Conservation (phyloP, 2,888 invertebrate species). For the Melitaea athalia region DNA sequence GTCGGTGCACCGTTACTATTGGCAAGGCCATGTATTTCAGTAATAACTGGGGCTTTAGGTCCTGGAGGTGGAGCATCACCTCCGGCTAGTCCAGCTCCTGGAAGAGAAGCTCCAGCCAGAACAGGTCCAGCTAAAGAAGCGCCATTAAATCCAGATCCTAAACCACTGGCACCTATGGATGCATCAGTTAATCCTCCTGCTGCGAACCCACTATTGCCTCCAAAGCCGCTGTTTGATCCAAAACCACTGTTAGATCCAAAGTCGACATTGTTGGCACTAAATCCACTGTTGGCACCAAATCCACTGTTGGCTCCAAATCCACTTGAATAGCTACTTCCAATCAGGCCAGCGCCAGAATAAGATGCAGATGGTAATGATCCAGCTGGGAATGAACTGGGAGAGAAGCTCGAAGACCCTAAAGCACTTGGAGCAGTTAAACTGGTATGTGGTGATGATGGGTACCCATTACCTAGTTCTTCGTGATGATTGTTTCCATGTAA, state of each 20-base stretch:
- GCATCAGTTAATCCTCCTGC: conserved; percentile 38
- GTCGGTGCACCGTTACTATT: conserved; percentile 70
- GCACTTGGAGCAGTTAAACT: conserved; percentile 43
- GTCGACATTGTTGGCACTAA: conserved; percentile 31
- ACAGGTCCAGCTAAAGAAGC: conserved; percentile 29
- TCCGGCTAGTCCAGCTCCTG: conserved; percentile 38
- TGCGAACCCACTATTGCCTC: conserved; percentile 37
- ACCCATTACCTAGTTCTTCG: conserved; percentile 31
- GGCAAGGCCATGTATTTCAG: conserved; percentile 70
- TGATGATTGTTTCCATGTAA: conserved; percentile 52
- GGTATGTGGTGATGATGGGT: conserved; percentile 31
- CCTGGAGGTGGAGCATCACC: conserved; percentile 60
- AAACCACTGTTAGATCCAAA: too few species aligned
- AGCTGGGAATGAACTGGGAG: conserved; percentile 71
- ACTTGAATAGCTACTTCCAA: conserved; percentile 38
- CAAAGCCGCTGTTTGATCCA: not conserved
- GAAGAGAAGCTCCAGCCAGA: conserved; percentile 35
- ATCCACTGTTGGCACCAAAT: conserved; percentile 26
- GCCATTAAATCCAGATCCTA: conserved; percentile 20
- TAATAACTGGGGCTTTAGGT: conserved; percentile 67
- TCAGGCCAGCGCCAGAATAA: conserved; percentile 54
- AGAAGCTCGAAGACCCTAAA: conserved; percentile 58
- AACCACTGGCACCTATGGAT: conserved; percentile 33
- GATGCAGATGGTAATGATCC: conserved; percentile 73
- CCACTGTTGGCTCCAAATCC: not conserved